These are phyloP conservation scores for Melipona quadrifasciata DNA, from an alignment of 1,140 invertebrate genomes.

Conservation along the genomic window DNA sequence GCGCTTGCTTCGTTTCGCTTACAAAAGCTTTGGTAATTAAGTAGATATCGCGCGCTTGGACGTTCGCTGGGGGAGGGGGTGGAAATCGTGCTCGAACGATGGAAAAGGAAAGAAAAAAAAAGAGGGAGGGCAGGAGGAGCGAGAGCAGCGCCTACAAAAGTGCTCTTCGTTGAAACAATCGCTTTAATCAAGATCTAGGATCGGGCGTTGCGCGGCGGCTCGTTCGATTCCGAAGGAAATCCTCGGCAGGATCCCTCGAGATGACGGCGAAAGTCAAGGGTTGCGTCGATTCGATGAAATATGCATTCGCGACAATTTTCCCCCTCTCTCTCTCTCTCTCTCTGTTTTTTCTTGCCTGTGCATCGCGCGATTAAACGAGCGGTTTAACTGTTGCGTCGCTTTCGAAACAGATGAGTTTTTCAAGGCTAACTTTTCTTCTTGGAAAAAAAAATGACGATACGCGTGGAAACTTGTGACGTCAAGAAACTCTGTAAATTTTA, in stretches of 20 bases:
- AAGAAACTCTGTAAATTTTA: too few species aligned
- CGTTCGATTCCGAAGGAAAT: slow-evolving; percentile 47
- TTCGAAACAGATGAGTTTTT: background rate
- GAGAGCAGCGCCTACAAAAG: slow-evolving; percentile 9
- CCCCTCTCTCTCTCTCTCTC: background rate
- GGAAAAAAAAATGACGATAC: background rate
- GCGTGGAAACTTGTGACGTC: too few species aligned
- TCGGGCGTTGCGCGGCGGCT: background rate
- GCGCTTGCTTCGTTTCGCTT: slow-evolving; percentile 62
- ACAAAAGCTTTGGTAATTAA: slow-evolving; percentile 69
- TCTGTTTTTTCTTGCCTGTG: background rate
- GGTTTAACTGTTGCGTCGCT: background rate
- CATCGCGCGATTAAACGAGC: background rate
- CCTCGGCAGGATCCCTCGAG: slow-evolving; percentile 26
- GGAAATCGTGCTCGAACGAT: slow-evolving; percentile 20
- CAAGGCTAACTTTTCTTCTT: background rate
- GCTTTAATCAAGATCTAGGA: slow-evolving; percentile 52
- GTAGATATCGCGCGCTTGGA: slow-evolving; percentile 61
- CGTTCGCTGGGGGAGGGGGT: slow-evolving; percentile 31
- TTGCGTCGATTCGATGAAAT: slow-evolving; percentile 34
- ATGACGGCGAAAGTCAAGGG: slow-evolving; percentile 2
- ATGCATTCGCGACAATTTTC: background rate
- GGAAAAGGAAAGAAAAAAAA: too few species aligned
- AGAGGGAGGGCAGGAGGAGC: too few species aligned
- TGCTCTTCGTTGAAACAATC: slow-evolving; percentile 46